These are phyloP conservation scores for Azemiops feae DNA, from an alignment of 2,113 vertebrate species.

Conservation along the genomic window DNA sequence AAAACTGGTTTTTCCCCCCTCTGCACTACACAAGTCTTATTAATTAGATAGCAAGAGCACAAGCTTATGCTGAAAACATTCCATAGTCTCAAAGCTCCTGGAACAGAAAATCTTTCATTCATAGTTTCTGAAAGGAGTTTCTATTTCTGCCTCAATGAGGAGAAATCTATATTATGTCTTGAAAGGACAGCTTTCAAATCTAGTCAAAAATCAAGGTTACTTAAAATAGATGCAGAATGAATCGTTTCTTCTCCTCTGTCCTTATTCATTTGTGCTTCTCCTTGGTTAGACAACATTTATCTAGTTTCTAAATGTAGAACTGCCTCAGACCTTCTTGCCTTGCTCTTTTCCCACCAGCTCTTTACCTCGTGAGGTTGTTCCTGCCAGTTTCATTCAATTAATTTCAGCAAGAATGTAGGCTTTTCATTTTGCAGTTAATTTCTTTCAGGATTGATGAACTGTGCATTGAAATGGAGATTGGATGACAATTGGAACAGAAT, in stretches of 20 bases:
- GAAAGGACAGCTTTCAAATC: slow-evolving; percentile 28
- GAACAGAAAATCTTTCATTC: not conserved
- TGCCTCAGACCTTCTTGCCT: not conserved
- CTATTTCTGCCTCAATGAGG: slow-evolving; percentile 36
- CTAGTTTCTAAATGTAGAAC: slow-evolving; percentile 21
- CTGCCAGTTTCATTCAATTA: slow-evolving; percentile 41
- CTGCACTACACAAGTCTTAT: not conserved
- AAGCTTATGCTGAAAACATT: not conserved
- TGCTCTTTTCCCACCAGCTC: slow-evolving; percentile 16
- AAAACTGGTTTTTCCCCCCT: slow-evolving; percentile 36
- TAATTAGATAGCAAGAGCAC: slow-evolving; percentile 34
- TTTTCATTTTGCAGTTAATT: slow-evolving; percentile 47
- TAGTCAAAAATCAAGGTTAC: not conserved
- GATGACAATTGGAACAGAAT: slow-evolving; percentile 40
- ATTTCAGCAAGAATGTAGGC: slow-evolving; percentile 35
- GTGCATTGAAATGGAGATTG: slow-evolving; percentile 43
- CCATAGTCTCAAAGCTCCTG: slow-evolving; percentile 11
- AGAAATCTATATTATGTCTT: slow-evolving; percentile 16
- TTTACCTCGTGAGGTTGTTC: slow-evolving; percentile 34
- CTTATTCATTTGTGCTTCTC: not conserved
- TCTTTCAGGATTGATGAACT: slow-evolving; percentile 50
- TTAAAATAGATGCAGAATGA: slow-evolving; percentile 47
- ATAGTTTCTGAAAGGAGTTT: slow-evolving; percentile 30
- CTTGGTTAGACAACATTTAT: slow-evolving; percentile 35
- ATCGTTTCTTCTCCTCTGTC: slow-evolving; percentile 11